Conservation (phyloP, 2,797 vertebrate species). For the Mormyrops attenuatus region DNA sequence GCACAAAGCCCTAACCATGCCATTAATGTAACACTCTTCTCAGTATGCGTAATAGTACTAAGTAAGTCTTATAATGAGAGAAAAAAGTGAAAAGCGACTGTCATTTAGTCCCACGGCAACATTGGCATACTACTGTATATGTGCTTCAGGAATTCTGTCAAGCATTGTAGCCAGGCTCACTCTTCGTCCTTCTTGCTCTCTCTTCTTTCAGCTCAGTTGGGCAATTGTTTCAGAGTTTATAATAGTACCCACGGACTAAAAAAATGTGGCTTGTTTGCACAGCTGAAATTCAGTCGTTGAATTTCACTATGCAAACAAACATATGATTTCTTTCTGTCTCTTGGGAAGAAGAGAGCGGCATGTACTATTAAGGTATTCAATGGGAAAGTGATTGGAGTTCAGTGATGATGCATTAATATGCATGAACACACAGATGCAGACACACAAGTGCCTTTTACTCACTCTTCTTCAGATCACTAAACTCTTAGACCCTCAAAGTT, state of each 20-base stretch:
- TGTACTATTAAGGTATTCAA: neutral
- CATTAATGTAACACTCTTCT: neutral
- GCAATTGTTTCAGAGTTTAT: neutral
- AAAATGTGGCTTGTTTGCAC: neutral
- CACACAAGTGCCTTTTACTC: neutral
- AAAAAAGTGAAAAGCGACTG: neutral
- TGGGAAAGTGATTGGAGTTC: neutral
- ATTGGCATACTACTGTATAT: neutral
- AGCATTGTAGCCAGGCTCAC: neutral
- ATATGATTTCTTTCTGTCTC: neutral
- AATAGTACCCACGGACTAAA: neutral
- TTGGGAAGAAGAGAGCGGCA: neutral
- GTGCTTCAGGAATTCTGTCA: neutral
- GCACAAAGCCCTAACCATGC: neutral
- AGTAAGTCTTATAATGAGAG: neutral
- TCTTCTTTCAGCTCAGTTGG: neutral
- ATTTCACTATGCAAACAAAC: slow-evolving; percentile 2
- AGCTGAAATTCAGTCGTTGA: neutral
- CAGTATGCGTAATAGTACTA: neutral
- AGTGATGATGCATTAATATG: neutral
- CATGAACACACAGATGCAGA: neutral
- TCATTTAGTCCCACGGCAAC: neutral
- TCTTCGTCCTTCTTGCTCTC: neutral
- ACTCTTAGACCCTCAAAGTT: slow-evolving; percentile 32
- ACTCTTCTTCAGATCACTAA: neutral